Evolutionary conservation across 2,888 invertebrate genomes (phyloP), one percentile per base, ranked within the genome.

Genomic region (Saturnia japonica): DNA sequence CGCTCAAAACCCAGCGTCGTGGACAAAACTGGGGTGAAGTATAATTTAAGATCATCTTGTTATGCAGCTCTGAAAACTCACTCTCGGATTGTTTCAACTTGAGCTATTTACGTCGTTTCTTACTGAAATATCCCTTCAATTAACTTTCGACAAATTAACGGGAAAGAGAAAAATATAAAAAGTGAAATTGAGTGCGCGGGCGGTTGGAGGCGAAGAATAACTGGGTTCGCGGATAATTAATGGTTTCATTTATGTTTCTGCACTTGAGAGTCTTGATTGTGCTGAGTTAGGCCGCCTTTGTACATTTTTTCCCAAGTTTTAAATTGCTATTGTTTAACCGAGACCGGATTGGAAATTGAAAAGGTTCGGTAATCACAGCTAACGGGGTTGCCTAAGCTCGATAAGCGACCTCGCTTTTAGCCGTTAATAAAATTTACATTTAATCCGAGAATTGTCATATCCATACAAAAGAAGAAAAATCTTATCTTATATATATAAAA

Each of bases 231-330:
- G 91, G 91, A 92, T 93, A 94, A 94, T 93, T 93, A 93, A 94
- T 93, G 92, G 90, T 91, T 91, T 91, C 92, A 93, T 94, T 94
- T 93, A 91, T 92, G 91, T 91, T 93, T 91, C 92, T 92, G 93
- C 92, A 91, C 89, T 91, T 91, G 91, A 93, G 86, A 87, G 89
- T 84, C 88, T 84, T 89, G 93, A 93, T 92, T 92, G 91, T 91
- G 91, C 88, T 85, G 88, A 87, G 90, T 88, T 87, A 85, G 86
- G 86, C 83, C 79, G 82, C 86, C 82, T 87, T 91, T 90, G 85
- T 83, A 85, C 81, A 14, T 57, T 86, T 85, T 87, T 84, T 87
- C 85, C 82, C 81, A 83, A 88, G 82, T 88, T 90, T 88, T 85
- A 87, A 91, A 91, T 89, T 86, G 86, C 91, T 84, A 89, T 91